Base-by-base conservation (phyloP, 2,888 invertebrate species). In the Sinotaia quadrata region DNA sequence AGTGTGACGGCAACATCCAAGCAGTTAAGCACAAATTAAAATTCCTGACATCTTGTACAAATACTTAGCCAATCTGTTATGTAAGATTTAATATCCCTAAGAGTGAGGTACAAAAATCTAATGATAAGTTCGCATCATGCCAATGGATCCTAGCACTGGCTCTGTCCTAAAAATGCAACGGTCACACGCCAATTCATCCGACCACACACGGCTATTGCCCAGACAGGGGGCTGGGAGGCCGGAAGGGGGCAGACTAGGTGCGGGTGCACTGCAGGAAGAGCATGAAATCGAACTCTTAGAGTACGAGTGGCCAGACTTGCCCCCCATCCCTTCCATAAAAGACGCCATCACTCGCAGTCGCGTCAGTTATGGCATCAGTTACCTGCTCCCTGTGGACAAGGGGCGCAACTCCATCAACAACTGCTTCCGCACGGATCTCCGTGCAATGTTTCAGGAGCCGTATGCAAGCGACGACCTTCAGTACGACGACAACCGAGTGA, bases 271-370 rank as follows among this genome's bases (percentile, higher is more conserved):
- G 5, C 69, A 69, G 27, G 67, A 56, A 1, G 72, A 73, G 1
- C 69, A 79, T 44, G 75, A 80, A 18, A 78, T 80, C 18, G 82
- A 83, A 65, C 76, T 80, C 1, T 66, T 83, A 51, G 81, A 81
- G 60, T 84, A 83, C 68, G 84, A 85, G 63, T 85, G 84, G 84
- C 83, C 84, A 2, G 83, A 84, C 68, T 71, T 85, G 34, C 85
- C 85, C 1, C 84, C 85, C 0, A 77, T 85, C 7, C 76, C 81
- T 15, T 67, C 80, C 58, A 77, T 85, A 67, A 83, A 82, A 67
- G 79, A 81, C 56, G 85, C 84, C 7, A 79, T 84, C 15, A 77
- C 78, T 7, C 74, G 85, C 18, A 73, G 79, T 31, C 74, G 78
- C 24, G 82, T 84, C 52, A 82, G 84, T 56, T 72, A 73, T 33